phyloP scores from a whole-genome alignment of 2,888 invertebrate genomes.

The Habroteleia sp. region DNA sequence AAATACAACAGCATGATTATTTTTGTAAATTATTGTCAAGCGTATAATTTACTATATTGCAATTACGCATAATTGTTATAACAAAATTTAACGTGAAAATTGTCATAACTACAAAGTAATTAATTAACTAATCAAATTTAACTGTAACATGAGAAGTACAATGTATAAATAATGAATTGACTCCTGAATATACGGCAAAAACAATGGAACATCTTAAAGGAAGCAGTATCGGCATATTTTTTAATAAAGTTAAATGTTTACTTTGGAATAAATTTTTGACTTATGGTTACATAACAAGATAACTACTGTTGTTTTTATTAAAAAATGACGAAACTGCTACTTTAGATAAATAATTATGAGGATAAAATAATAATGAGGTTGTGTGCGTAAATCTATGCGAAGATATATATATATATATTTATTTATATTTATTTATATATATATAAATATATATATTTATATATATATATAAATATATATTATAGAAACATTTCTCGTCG shows the following conservation, averaged over 20 bases:
- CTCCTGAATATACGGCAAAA: conserved; percentile 9
- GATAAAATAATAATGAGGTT: conserved; percentile 67
- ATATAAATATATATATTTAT: conserved; percentile 24
- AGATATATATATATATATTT: conserved; percentile 29
- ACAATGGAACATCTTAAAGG: conserved; percentile 32
- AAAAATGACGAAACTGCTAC: background rate
- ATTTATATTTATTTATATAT: background rate
- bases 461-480: conserved; percentile 15
- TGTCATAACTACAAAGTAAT: too few relatives aligned
- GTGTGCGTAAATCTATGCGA: conserved; percentile 71
- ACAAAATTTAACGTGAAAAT: too few relatives aligned
- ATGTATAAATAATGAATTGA: background rate
- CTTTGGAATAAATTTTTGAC: too few relatives aligned
- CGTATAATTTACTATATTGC: too few relatives aligned
- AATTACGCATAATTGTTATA: too few relatives aligned
- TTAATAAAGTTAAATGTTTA: too few relatives aligned
- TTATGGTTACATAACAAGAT: too few relatives aligned
- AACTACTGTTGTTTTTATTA: too few relatives aligned
- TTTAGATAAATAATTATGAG: conserved; percentile 53
- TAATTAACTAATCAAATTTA: too few relatives aligned
- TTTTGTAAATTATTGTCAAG: too few relatives aligned
- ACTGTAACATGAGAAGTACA: background rate
- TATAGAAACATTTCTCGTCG: conserved; percentile 26
- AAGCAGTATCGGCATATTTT: conserved; percentile 42
- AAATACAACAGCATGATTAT: too few relatives aligned